Percentiles rank a stretch among this genome's conserved stretches.
These are phyloP conservation scores for Lycia hirtaria DNA, from an alignment of 2,888 invertebrate species.

Conservation along the genomic window DNA sequence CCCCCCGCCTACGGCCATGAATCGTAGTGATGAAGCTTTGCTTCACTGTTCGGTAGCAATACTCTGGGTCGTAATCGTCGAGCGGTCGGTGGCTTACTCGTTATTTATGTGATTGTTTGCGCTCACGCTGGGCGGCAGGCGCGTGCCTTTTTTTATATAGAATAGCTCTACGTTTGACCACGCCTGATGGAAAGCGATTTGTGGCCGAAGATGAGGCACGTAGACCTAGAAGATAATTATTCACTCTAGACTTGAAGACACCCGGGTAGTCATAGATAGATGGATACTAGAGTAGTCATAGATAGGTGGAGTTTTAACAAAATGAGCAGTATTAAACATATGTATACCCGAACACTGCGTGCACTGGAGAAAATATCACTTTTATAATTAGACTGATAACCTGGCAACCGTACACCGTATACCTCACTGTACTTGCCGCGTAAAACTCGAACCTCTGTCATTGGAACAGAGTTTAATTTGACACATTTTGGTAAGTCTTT, in stretches of 20 bases:
- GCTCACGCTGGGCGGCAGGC: too few species aligned
- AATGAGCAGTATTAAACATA: neutral
- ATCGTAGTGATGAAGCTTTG: too few species aligned
- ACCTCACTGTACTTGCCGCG: neutral
- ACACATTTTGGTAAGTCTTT: constrained; percentile 20
- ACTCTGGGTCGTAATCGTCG: neutral
- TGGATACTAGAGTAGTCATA: too few species aligned
- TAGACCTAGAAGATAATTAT: too few species aligned
- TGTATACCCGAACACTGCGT: constrained; percentile 10
- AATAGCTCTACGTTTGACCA: too few species aligned
- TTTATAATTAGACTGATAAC: constrained; percentile 29
- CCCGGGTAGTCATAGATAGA: too few species aligned
- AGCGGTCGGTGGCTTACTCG: constrained; percentile 7
- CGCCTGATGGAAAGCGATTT: too few species aligned
- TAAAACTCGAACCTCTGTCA: neutral
- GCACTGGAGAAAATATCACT: constrained; percentile 20
- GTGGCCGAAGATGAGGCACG: too few species aligned
- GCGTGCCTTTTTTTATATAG: constrained; percentile 5
- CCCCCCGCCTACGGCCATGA: too few species aligned
- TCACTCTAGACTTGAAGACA: too few species aligned
- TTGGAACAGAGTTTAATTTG: constrained; percentile 8
- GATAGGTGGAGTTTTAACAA: neutral
- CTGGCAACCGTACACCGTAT: constrained; percentile 9
- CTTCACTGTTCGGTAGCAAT: neutral
- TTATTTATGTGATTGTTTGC: constrained; percentile 14